phyloP scores from a whole-genome alignment of 2,888 invertebrate species.

The Zygothrica quintamaculata region DNA sequence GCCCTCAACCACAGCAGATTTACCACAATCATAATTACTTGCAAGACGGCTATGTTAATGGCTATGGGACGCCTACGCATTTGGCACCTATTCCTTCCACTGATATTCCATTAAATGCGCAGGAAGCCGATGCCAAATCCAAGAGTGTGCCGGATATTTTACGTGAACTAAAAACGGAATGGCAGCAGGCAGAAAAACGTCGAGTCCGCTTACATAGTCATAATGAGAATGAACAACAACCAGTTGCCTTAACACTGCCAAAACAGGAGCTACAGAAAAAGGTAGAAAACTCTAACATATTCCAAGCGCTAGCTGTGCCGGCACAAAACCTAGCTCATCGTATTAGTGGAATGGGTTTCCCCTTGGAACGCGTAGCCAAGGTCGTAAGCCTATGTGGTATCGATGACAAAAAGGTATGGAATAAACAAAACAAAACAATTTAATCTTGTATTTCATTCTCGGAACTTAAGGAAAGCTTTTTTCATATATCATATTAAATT shows the following conservation, averaged over 20 bases:
- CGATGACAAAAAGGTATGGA: conserved; percentile 87
- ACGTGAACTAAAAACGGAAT: conserved; percentile 89
- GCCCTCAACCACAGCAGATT: conserved; percentile 47
- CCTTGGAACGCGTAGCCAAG: conserved; percentile 91
- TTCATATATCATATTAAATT: no score
- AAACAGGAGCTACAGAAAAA: conserved; percentile 21
- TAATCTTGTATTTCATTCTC: no score
- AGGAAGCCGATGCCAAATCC: conserved; percentile 83
- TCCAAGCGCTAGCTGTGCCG: conserved; percentile 78
- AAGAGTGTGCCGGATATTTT: conserved; percentile 91
- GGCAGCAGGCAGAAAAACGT: conserved; percentile 85
- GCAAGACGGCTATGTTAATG: conserved; percentile 54
- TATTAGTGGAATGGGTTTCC: conserved; percentile 95
- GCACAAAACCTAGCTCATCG: conserved; percentile 89
- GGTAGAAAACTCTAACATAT: conserved; percentile 38
- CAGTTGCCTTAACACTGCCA: conserved; percentile 22
- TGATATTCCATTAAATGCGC: conserved; percentile 13
- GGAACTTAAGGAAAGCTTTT: no score
- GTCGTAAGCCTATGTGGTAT: conserved; percentile 91
- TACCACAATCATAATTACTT: conserved; percentile 84
- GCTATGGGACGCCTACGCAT: conserved; percentile 59
- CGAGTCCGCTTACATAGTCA: conserved; percentile 86
- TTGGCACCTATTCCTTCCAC: conserved; percentile 12
- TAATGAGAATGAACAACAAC: conserved; percentile 77
- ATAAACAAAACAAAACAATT: no score